These are phyloP conservation scores for Carassius gibelio DNA, from an alignment of 2,113 vertebrate species.

Conservation along the genomic window DNA sequence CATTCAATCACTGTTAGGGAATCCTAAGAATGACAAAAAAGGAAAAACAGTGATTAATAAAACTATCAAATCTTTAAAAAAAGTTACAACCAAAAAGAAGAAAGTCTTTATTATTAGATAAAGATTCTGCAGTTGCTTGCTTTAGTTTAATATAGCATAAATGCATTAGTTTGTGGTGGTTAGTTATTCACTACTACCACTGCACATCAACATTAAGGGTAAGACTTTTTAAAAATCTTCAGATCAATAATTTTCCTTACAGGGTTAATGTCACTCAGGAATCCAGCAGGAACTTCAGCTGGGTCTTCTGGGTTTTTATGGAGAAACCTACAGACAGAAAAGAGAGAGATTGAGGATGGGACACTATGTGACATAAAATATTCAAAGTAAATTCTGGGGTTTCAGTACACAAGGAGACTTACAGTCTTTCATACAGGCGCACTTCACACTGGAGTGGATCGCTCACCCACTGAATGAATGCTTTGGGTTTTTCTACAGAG, in stretches of 20 bases:
- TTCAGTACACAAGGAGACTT: conserved; percentile 69
- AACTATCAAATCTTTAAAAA: too few species aligned
- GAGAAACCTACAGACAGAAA: conserved; percentile 79
- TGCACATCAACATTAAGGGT: too few species aligned
- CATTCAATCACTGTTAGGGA: conserved; percentile 79
- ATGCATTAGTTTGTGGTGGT: not conserved
- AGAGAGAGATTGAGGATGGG: not conserved
- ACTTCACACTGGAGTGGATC: conserved; percentile 87
- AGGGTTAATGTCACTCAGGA: conserved; percentile 90
- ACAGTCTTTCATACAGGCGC: conserved; percentile 93
- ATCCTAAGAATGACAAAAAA: conserved; percentile 68
- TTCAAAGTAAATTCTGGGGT: not conserved
- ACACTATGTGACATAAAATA: not conserved
- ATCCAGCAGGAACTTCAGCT: conserved; percentile 88
- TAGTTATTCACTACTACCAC: not conserved
- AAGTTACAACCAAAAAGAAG: not conserved
- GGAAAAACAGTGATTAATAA: not conserved
- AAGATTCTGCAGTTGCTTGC: not conserved
- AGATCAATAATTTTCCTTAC: conserved; percentile 68
- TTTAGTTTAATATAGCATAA: not conserved
- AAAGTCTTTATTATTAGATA: not conserved
- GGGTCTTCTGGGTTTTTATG: conserved; percentile 95
- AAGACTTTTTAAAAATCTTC: too few species aligned
- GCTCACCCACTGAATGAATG: conserved; percentile 98
- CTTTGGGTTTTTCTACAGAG: conserved; percentile 87